Base-by-base conservation (phyloP, 2,797 vertebrate genomes). In the Halcyon chelicuti region DNA sequence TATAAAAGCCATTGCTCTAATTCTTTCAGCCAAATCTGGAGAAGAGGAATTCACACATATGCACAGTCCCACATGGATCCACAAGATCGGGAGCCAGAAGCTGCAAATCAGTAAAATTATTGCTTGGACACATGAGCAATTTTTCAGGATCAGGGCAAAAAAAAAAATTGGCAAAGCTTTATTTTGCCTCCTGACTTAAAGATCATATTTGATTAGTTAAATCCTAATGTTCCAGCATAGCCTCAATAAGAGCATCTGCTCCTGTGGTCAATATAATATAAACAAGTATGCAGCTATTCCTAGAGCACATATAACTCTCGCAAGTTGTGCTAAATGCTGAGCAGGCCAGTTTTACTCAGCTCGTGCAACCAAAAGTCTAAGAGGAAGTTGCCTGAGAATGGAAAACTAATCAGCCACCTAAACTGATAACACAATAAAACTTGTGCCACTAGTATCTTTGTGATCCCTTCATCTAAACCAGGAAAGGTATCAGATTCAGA, bases 301-400 rank as follows among this genome's bases (percentile, higher is more conserved):
- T 58, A 14, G 26, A 83, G 14, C 9, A 2, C 25, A 7, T 7
- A 5, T 20, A 78, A 28, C 65, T 71, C 62, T 15, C 19, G 16
- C 25, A 37, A 88, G 21, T 67, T 79, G 52, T 61, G 25, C 52
- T 89, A 18, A 77, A 63, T 28, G 21, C 58, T 75, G 46, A 81
- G 58, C 9, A 67, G 39, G 21, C 37, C 40, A 52, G 23, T 65
- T 86, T 75, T 85, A 62, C n/a, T 52, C 39, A 14, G 40, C 14
- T 76, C 4, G 1, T 22, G 31, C 47, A 71, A 73, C 31, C 55
- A 73, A 72, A 76, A 76, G n/a, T 23, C 57, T 55, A 51, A 81
- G 40, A 57, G 77, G 83, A 96, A 93, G 55, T 21, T 88, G 76
- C 39, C 70, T 52, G 23, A 88, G 77, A 84, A 81, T 5, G 58